Percentiles rank a stretch among this genome's conserved stretches.
phyloP scores from a whole-genome alignment of 2,797 vertebrate species.

The Acipenser transmontanus region DNA sequence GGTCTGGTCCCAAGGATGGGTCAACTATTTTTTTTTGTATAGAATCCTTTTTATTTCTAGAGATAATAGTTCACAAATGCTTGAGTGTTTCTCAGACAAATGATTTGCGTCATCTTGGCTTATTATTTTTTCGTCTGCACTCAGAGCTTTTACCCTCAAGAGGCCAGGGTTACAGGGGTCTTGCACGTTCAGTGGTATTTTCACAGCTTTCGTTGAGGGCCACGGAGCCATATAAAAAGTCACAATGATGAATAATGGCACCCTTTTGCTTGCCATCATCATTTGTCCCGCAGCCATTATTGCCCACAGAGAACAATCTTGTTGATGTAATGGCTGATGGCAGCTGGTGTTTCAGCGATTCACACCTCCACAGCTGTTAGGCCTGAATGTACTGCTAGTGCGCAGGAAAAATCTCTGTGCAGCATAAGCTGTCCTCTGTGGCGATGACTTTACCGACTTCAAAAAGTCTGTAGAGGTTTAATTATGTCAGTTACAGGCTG shows the following conservation, averaged over 20 bases:
- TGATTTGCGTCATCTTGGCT: slow-evolving; percentile 52
- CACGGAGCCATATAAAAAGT: slow-evolving; percentile 46
- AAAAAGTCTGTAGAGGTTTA: background rate
- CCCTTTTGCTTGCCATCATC: slow-evolving; percentile 59
- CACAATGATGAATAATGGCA: slow-evolving; percentile 52
- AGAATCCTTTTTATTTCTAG: no score
- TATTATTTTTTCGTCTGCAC: slow-evolving; percentile 50
- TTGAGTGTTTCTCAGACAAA: slow-evolving; percentile 62
- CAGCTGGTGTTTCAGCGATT: slow-evolving; percentile 55
- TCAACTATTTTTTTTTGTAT: no score
- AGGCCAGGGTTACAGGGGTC: slow-evolving; percentile 50
- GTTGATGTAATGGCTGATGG: slow-evolving; percentile 43
- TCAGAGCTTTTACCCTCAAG: slow-evolving; percentile 60
- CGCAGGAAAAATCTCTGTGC: slow-evolving; percentile 8
- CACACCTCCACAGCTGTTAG: slow-evolving; percentile 51
- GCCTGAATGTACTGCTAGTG: slow-evolving; percentile 21
- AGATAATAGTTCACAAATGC: slow-evolving; percentile 28
- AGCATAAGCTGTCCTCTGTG: rapidly evolving
- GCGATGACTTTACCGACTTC: slow-evolving; percentile 21
- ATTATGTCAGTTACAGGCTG: background rate
- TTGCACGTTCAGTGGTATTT: slow-evolving; percentile 23
- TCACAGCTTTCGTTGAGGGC: slow-evolving; percentile 40
- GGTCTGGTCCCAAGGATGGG: no score
- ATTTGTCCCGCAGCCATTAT: slow-evolving; percentile 62
- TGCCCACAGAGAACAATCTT: slow-evolving; percentile 51